Evolutionary conservation across 2,113 vertebrate genomes (phyloP).

Genomic region (Lasiurus borealis): DNA sequence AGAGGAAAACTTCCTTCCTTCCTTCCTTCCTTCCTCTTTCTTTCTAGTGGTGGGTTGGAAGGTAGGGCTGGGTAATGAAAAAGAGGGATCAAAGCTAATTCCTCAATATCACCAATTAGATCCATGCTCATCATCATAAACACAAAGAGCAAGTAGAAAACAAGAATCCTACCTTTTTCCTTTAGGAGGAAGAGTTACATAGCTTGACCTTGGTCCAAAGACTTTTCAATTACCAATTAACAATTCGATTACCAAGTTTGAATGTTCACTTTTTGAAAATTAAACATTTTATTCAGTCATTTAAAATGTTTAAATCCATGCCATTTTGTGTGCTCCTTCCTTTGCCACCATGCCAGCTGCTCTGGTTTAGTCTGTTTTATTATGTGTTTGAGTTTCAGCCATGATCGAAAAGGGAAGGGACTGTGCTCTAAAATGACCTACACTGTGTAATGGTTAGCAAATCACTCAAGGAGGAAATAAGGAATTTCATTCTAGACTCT

Average conservation of each 20-base stretch:
- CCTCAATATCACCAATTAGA: neutral
- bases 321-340: neutral
- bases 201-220: neutral
- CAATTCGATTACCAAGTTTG: neutral
- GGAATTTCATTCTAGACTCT: neutral
- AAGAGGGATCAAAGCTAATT: neutral
- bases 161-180: neutral
- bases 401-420: neutral
- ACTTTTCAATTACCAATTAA: neutral
- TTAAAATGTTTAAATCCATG: neutral
- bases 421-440: conserved; percentile 5
- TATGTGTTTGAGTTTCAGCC: neutral
- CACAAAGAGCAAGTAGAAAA: neutral
- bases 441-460: neutral
- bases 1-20: neutral
- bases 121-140: neutral
- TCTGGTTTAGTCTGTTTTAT: neutral
- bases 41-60: neutral
- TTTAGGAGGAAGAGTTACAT: neutral
- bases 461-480: neutral
- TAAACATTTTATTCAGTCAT: neutral
- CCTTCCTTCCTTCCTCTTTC: neutral
- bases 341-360: neutral
- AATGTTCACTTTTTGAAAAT: conserved; percentile 30
- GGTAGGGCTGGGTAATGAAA: neutral